Evolutionary conservation across 2,113 vertebrate species (phyloP).

Genomic region (Rallus limicola): DNA sequence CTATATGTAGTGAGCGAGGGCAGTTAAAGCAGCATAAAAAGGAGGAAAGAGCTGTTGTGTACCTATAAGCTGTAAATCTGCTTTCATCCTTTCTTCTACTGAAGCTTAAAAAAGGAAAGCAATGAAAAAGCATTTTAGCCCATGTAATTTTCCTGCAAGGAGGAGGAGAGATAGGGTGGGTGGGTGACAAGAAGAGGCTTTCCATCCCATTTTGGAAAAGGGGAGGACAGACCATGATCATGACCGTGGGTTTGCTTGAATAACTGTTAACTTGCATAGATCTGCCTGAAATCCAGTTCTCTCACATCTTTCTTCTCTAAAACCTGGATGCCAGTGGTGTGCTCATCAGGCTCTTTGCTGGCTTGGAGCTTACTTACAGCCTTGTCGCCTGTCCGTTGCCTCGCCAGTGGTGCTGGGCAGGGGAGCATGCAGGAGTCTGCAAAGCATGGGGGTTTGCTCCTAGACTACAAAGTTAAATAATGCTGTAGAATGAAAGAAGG

Average conservation of each 20-base stretch:
- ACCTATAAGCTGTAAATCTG: not conserved
- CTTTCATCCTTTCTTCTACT: not conserved
- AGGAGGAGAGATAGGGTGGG: not conserved
- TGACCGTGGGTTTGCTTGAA: not conserved
- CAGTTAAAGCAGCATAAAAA: not conserved
- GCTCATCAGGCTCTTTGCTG: not conserved
- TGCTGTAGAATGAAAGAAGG: not conserved
- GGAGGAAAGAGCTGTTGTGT: not conserved
- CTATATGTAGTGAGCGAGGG: not conserved
- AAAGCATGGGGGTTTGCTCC: not conserved
- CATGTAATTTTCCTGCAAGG: not conserved
- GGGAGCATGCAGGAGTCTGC: not conserved
- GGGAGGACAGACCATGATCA: not conserved
- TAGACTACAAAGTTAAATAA: not conserved
- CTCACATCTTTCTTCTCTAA: not conserved
- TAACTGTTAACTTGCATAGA: not conserved
- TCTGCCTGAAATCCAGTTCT: not conserved
- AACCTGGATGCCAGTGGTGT: not conserved
- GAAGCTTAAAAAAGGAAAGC: not conserved
- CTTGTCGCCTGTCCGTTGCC: not conserved
- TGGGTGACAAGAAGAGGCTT: not conserved
- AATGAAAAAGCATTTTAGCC: not conserved
- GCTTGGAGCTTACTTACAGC: accelerated
- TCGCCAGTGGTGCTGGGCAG: accelerated
- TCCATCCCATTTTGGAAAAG: not conserved